These are phyloP conservation scores for Cheilinus undulatus DNA, from an alignment of 2,113 vertebrate species.

Conservation along the genomic window DNA sequence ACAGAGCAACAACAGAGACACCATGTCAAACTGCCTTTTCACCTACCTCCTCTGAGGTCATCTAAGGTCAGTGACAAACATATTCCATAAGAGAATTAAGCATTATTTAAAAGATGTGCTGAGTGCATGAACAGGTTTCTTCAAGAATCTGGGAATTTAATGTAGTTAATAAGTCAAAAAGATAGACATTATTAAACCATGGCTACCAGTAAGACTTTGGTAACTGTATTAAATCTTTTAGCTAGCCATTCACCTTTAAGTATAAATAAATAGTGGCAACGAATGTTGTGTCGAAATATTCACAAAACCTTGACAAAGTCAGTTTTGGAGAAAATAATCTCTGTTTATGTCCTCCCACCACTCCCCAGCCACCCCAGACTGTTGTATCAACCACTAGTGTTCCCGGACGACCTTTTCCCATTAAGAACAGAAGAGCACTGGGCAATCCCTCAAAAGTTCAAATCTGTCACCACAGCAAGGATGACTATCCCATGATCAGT, in stretches of 20 bases:
- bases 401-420: slow-evolving; percentile 62
- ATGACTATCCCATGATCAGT: slow-evolving; percentile 85
- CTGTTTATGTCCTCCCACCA: background rate
- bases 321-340: background rate
- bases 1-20: slow-evolving; percentile 2
- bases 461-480: slow-evolving; percentile 78
- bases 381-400: slow-evolving; percentile 46
- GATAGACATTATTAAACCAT: background rate
- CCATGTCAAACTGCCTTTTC: slow-evolving; percentile 1
- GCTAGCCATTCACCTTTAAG: background rate
- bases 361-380: slow-evolving; percentile 25
- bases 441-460: slow-evolving; percentile 52
- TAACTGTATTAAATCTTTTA: background rate
- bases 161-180: background rate
- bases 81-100: background rate
- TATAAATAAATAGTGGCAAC: background rate
- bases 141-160: background rate
- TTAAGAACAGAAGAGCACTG: slow-evolving; percentile 14
- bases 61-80: slow-evolving; percentile 31
- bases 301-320: background rate
- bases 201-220: background rate
- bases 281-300: background rate
- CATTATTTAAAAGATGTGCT: background rate
- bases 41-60: slow-evolving; percentile 38
- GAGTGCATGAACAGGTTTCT: background rate